Base-by-base conservation (phyloP, 2,888 invertebrate species). In the Drosophila planitibia region DNA sequence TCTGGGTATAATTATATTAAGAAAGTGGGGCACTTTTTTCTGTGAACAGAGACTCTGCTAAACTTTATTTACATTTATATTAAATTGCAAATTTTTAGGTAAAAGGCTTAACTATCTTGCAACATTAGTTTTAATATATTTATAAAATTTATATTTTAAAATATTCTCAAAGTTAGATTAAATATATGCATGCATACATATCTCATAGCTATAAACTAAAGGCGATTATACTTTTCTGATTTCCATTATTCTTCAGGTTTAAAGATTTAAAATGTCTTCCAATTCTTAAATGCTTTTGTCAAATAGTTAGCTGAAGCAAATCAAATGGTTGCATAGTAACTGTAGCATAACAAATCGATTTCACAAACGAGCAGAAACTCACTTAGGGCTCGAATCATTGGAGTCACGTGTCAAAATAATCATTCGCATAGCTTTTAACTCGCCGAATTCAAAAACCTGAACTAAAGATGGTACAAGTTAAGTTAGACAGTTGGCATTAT, bases 361-460 rank as follows among this genome's bases (percentile, higher is more conserved):
- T 57, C 65, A 58, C 64, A 64, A 73, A 19, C 52, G 41, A 63
- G 44, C 25, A 28, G 25, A 37, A 73, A 44, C 63, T 33, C 37
- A 51, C 22, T 54, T 52, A 57, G 25, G 51, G 22, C 53, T 33
- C 44, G 61, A 62, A 61, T 67, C 77, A 67, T 69, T 73, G 73
- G 73, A 72, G 69, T 79, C 79, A 81, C 79, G 78, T 66, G 73
- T 69, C 74, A 64, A 69, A 66, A 81, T 81, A 81, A 79, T 79
- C 78, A 81, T 78, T 81, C 60, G 73, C 73, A 73, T 39, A 53
- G 63, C 49, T 63, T 78, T 78, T 78, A 64, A 81, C 79, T 60
- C 33, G 53, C 39, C 51, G 55, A 52, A 60, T 32, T 55, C 63
- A 44, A 59, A 61, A 78, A 47, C 39, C 51, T 51, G 53, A 47